Evolutionary conservation across 1,140 invertebrate species (phyloP), one percentile per base, ranked within the genome.

Genomic region (Caenorhabditis latens): DNA sequence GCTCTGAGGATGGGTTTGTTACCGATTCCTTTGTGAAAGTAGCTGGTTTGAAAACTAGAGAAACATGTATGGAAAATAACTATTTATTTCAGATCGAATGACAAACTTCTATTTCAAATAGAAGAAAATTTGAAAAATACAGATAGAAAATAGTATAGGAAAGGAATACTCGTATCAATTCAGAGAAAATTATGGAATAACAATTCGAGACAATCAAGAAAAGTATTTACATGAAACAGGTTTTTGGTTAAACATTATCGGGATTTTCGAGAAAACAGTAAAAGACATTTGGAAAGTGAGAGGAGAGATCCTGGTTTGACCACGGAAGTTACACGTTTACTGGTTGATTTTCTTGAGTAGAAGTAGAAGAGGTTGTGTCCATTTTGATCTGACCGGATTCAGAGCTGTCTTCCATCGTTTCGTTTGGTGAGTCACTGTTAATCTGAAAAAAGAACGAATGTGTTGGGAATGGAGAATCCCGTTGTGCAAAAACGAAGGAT

Each of bases 261-360:
- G 9, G 16, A 53, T 53, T 16, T 53, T 16, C 9, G n/a, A n/a
- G n/a, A 58, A 58, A 58, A 58, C 6, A 19, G n/a, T n/a, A 71
- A 16, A 19, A 46, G 11, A 19, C n/a, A 46, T 71, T 43, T 13
- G 46, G 71, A 24, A 79, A 13, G 19, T n/a, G 21, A 9, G 4
- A 2, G 16, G 8, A 2, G 61, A 50, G 71, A 79, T 79, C 46
- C 16, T 42, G 14, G n/a, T 48, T 53, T 13, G 13, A 14, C 21
- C 40, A 19, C 40, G 42, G 8, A 46, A 5, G 40, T 53, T 79
- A 79, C 71, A 79, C 71, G 46, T 79, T 79, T n/a, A 53, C 46
- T 1, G 71, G 71, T 46, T 13, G 71, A 79, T 50, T 79, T 79
- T 48, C 7, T 32, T 79, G 71, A 79, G 46, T 79, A 50, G 71